Evolutionary conservation across 1,140 invertebrate genomes (phyloP).

Genomic region (Tribolium madens): DNA sequence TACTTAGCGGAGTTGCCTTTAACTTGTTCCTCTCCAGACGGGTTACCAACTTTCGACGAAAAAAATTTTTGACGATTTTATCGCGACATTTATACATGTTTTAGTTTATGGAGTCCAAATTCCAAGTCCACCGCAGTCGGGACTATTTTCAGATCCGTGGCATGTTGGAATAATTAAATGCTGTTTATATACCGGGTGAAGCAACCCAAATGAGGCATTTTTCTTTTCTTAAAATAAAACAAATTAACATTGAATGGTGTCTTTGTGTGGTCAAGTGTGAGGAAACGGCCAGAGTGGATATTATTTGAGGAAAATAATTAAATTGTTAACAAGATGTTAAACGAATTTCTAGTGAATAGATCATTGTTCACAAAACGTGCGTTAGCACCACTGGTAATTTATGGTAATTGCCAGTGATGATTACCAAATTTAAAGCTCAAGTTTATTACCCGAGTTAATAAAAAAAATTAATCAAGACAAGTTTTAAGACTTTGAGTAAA

Average conservation of each 20-base stretch:
- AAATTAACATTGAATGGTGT: not conserved
- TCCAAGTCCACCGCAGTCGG: conserved; percentile 22
- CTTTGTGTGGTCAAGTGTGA: not conserved
- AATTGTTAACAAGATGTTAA: not conserved
- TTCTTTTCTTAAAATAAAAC: not conserved
- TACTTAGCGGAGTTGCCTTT: conserved; percentile 36
- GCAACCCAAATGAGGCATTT: not conserved
- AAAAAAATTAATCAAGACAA: not conserved
- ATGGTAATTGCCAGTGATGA: not conserved
- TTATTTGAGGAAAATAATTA: not conserved
- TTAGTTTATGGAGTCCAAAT: conserved; percentile 27
- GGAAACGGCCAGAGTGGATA: not conserved
- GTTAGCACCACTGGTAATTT: not conserved
- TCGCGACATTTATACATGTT: conserved; percentile 24
- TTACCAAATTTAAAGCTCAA: not conserved
- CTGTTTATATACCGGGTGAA: conserved; percentile 23
- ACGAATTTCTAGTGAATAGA: not conserved
- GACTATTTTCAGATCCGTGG: conserved; percentile 14
- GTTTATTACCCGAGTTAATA: not conserved
- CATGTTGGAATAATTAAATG: conserved; percentile 40
- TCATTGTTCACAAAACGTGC: not conserved
- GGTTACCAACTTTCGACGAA: conserved; percentile 14
- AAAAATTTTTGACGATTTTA: conserved; percentile 26
- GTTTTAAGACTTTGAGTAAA: no score
- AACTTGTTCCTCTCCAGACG: conserved; percentile 28